A percentile compares a stretch with the other conserved stretches of the same genome.
Conservation (phyloP, 2,113 vertebrate genomes). For the Lagenorhynchus albirostris region DNA sequence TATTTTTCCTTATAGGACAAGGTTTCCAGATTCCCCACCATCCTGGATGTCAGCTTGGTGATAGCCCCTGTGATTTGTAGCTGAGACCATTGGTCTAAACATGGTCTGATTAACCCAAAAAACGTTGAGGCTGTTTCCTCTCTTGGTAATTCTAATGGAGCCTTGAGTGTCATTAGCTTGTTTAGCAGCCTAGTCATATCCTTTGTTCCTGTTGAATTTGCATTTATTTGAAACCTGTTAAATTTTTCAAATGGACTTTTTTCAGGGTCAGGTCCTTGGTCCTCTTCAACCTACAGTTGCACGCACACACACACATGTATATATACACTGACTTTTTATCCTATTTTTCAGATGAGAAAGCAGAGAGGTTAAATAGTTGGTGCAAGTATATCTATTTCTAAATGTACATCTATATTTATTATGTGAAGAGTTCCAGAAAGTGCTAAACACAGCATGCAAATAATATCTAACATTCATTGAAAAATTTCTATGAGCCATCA, state of each 20-base stretch:
- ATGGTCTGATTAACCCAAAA: conserved; percentile 36
- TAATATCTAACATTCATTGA: not conserved
- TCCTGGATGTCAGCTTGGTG: not conserved
- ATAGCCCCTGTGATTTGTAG: not conserved
- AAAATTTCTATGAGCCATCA: not conserved
- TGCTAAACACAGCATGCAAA: not conserved
- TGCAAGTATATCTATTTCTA: not conserved
- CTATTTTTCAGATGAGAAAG: not conserved
- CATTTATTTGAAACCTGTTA: not conserved
- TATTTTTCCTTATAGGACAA: not conserved
- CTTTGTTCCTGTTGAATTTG: conserved; percentile 6
- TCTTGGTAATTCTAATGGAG: not conserved
- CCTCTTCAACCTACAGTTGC: not conserved
- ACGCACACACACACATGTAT: not conserved
- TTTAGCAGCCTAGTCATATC: not conserved
- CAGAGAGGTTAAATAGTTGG: not conserved
- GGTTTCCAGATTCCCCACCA: not conserved
- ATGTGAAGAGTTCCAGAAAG: not conserved
- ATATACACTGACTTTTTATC: not conserved
- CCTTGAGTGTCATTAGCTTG: not conserved
- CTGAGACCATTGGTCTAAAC: not conserved
- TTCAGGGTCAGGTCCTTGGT: not conserved
- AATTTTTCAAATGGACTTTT: not conserved
- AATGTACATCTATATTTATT: not conserved
- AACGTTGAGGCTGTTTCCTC: conserved; percentile 5